Base-by-base conservation (phyloP, 2,888 invertebrate species). In the Bibio marci region DNA sequence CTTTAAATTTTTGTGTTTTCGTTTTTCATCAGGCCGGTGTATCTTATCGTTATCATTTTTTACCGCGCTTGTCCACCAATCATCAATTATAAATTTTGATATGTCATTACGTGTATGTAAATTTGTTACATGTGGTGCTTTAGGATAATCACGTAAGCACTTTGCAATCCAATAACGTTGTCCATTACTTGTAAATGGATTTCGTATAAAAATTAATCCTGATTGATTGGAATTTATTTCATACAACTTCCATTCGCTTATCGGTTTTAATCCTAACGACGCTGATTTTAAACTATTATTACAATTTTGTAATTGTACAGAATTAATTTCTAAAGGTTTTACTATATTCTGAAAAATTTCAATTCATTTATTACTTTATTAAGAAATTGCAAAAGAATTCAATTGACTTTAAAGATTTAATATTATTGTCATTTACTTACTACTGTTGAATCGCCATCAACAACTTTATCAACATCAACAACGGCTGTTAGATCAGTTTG, bases 141-240 rank as follows among this genome's bases (percentile, higher is more conserved):
- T 69, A 0, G 90, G 74, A 57, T 82, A 91, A 47, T 80, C 76
- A 49, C 70, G 67, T 33, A 92, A 58, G 55, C 86, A 82, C 56
- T 76, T 72, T 38, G 72, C 63, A 17, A 82, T 76, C 91, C 90
- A 94, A 55, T 80, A 81, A 40, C 77, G 70, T 58, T 91, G 87
- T 0, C 85, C 87, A 18, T 64, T 52, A 7, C 62, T 46, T 22
- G 78, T 80, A 55, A 92, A 94, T 13, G 91, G 88, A 62, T 91
- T 88, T 49, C 65, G 67, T 42, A 94, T 79, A 38, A 83, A 70
- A 47, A 85, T 59, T 37, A 92, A 66, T n/a, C 90, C 85, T 43
- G 78, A 73, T 45, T 73, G 69, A 28, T 65, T 55, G 4, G 22
- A 6, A n/a, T 50, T 48, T 18, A 83, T 62, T 45, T 66, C 63